Percentiles rank a stretch among this genome's conserved stretches.
Conservation (phyloP, 2,888 invertebrate genomes). For the Chalcosyrphus nemorum region DNA sequence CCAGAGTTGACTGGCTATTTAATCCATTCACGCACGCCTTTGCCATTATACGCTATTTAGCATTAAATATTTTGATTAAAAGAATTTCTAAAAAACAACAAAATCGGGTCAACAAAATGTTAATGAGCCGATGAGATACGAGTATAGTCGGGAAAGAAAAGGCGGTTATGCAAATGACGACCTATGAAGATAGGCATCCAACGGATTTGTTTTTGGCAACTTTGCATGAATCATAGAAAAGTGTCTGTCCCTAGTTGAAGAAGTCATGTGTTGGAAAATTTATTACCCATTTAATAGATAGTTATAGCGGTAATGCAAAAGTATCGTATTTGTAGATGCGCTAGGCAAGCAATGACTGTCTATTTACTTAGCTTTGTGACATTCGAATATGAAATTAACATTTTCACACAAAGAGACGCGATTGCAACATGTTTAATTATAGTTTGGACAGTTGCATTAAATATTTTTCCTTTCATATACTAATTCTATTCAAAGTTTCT, state of each 20-base stretch:
- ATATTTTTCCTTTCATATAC: background rate
- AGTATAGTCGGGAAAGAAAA: background rate
- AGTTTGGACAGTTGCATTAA: background rate
- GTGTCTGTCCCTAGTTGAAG: background rate
- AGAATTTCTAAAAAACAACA: background rate
- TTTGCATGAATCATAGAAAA: background rate
- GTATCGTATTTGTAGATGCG: background rate
- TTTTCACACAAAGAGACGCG: background rate
- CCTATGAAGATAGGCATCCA: background rate
- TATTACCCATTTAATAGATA: background rate
- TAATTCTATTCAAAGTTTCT: background rate
- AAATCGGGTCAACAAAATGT: background rate
- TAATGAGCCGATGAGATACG: background rate
- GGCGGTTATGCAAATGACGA: background rate
- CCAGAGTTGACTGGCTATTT: background rate
- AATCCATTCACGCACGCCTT: background rate
- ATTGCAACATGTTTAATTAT: background rate
- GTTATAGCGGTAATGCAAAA: background rate
- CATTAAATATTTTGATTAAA: background rate
- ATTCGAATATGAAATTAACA: background rate
- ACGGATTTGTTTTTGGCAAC: background rate
- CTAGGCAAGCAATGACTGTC: background rate
- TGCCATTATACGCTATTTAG: background rate
- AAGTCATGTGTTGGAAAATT: background rate
- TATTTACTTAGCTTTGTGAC: background rate